Evolutionary conservation across 2,888 invertebrate species (phyloP).

Genomic region (Scaptomyza polygonia): DNA sequence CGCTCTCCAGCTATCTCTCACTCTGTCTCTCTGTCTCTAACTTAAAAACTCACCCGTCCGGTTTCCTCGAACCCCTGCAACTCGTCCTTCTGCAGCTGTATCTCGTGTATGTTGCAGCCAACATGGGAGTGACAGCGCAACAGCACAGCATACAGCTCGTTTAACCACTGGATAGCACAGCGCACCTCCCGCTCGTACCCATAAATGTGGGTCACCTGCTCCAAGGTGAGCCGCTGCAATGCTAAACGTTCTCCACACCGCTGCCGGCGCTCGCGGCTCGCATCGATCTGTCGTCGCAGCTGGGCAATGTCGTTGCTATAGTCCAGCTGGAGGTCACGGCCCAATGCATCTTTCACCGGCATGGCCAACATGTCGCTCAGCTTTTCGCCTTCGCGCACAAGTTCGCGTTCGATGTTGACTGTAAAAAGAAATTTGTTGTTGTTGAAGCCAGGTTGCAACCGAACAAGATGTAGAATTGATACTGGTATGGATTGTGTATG

Average conservation of each 20-base stretch:
- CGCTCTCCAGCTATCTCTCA: slow-evolving; percentile 3
- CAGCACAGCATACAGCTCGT: slow-evolving; percentile 90
- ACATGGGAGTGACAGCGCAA: slow-evolving; percentile 89
- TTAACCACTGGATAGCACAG: slow-evolving; percentile 91
- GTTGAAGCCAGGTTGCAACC: slow-evolving; percentile 22
- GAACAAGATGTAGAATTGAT: not conserved
- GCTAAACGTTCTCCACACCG: slow-evolving; percentile 91
- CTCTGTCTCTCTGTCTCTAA: not conserved
- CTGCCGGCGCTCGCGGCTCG: slow-evolving; percentile 88
- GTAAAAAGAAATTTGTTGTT: slow-evolving; percentile 6
- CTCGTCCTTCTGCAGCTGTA: slow-evolving; percentile 90
- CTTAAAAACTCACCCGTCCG: slow-evolving; percentile 87
- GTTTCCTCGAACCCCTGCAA: slow-evolving; percentile 91
- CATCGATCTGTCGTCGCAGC: slow-evolving; percentile 89
- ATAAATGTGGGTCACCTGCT: slow-evolving; percentile 90
- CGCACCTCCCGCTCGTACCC: slow-evolving; percentile 91
- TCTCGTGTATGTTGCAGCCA: slow-evolving; percentile 90
- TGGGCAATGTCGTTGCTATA: slow-evolving; percentile 90
- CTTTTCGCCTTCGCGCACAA: slow-evolving; percentile 90
- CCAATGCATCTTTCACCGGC: slow-evolving; percentile 91
- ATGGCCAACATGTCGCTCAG: slow-evolving; percentile 91
- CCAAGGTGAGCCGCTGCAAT: slow-evolving; percentile 90
- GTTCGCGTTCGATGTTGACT: slow-evolving; percentile 89
- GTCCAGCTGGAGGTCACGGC: slow-evolving; percentile 89
- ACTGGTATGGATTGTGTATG: not conserved